These are phyloP conservation scores for Daphoenositta chrysoptera DNA, from an alignment of 2,113 vertebrate genomes.

Conservation along the genomic window DNA sequence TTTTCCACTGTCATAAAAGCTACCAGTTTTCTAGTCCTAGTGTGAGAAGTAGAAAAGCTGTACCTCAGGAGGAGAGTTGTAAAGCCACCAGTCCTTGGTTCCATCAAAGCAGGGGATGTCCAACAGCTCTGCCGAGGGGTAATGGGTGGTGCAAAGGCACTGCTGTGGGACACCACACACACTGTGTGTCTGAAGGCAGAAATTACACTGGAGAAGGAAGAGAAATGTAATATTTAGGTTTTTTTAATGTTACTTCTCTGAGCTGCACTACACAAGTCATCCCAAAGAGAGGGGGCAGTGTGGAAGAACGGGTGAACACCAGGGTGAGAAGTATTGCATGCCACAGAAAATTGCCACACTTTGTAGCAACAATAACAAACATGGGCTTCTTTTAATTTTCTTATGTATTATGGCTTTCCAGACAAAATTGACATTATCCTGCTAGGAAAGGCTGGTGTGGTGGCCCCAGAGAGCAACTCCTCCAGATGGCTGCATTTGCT, in stretches of 20 bases:
- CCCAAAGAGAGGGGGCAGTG: neutral
- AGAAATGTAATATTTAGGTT: neutral
- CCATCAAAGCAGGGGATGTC: neutral
- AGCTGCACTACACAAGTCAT: neutral
- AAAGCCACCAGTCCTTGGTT: neutral
- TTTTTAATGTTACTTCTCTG: neutral
- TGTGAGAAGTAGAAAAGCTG: neutral
- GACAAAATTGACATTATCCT: neutral
- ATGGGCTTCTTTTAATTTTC: neutral
- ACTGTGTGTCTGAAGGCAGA: neutral
- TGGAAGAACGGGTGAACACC: neutral
- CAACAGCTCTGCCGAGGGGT: fast-evolving
- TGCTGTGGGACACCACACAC: neutral
- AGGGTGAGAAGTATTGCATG: neutral
- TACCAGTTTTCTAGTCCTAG: neutral
- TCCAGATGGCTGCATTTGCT: neutral
- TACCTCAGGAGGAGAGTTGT: neutral
- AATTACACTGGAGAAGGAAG: neutral
- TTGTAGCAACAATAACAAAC: neutral
- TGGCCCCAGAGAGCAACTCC: neutral
- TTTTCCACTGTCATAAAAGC: neutral
- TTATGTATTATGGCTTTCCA: neutral
- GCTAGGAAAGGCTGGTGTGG: neutral
- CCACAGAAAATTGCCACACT: neutral
- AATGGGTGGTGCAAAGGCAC: neutral